phyloP scores from a whole-genome alignment of 2,113 vertebrate species.

The Pterocles burchelli region DNA sequence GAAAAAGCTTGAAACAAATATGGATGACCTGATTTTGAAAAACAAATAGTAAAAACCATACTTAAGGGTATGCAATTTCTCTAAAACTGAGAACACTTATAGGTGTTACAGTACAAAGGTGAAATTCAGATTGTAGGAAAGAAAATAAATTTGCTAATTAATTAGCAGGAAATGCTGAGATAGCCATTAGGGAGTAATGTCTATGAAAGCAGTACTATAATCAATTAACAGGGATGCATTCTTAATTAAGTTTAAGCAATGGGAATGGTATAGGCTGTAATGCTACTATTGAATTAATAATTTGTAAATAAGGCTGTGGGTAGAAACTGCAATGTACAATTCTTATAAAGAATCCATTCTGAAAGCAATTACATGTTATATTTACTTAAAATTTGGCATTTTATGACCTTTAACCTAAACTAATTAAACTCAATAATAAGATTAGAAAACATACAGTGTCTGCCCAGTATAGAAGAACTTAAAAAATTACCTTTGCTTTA shows the following conservation, averaged over 20 bases:
- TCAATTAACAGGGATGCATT: constrained; percentile 60
- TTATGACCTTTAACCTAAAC: background rate
- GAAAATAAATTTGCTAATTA: constrained; percentile 44
- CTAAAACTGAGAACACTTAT: background rate
- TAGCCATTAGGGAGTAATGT: constrained; percentile 15
- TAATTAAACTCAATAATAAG: background rate
- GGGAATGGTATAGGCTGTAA: constrained; percentile 3
- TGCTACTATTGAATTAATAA: constrained; percentile 40
- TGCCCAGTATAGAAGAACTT: background rate
- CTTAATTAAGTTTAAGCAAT: constrained; percentile 61
- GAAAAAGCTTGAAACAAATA: background rate
- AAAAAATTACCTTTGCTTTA: background rate
- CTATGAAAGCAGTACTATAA: constrained; percentile 26
- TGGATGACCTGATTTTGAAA: background rate
- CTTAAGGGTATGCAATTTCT: background rate
- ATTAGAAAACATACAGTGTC: background rate
- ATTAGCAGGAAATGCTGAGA: constrained; percentile 42
- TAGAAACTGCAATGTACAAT: background rate
- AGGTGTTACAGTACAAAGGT: background rate
- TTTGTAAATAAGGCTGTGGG: constrained; percentile 23
- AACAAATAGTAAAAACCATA: background rate
- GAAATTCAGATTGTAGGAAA: background rate
- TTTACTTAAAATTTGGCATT: background rate
- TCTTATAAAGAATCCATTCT: background rate
- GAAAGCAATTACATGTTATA: constrained; percentile 1